phyloP scores from a whole-genome alignment of 2,113 vertebrate genomes.

The Thermophis baileyi region DNA sequence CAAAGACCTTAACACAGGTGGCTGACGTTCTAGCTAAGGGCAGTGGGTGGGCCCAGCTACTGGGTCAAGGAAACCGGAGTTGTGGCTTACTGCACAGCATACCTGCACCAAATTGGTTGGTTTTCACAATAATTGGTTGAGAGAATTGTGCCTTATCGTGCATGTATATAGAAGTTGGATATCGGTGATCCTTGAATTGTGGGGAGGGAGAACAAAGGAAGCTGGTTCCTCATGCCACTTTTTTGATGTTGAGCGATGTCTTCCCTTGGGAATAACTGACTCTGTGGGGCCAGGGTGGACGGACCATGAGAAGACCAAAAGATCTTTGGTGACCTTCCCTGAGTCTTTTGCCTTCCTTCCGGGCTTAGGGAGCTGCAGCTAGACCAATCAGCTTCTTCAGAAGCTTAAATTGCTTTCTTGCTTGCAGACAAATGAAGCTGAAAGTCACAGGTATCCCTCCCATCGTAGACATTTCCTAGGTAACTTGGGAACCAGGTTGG shows the following conservation, averaged over 20 bases:
- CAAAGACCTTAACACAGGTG: neutral
- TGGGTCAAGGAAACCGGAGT: neutral
- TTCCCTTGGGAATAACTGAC: neutral
- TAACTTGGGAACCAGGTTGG: neutral
- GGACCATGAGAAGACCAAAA: neutral
- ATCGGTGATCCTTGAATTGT: neutral
- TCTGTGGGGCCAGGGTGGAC: neutral
- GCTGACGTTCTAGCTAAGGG: neutral
- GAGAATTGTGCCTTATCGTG: neutral
- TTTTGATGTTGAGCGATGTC: neutral
- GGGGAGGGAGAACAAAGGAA: neutral
- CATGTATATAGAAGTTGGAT: neutral
- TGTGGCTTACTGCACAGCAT: neutral
- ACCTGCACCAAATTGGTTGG: neutral
- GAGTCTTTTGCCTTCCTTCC: neutral
- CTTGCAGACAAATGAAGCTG: neutral
- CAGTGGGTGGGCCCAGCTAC: neutral
- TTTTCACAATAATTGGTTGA: neutral
- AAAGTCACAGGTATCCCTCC: neutral
- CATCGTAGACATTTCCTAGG: neutral
- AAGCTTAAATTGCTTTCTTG: neutral
- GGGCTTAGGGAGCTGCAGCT: neutral
- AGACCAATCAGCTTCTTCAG: neutral
- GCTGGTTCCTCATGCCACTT: neutral
- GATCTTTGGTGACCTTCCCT: neutral